Evolutionary conservation across 2,113 vertebrate genomes (phyloP), one percentile per base, ranked within the genome.

Genomic region (Zootoca vivipara): DNA sequence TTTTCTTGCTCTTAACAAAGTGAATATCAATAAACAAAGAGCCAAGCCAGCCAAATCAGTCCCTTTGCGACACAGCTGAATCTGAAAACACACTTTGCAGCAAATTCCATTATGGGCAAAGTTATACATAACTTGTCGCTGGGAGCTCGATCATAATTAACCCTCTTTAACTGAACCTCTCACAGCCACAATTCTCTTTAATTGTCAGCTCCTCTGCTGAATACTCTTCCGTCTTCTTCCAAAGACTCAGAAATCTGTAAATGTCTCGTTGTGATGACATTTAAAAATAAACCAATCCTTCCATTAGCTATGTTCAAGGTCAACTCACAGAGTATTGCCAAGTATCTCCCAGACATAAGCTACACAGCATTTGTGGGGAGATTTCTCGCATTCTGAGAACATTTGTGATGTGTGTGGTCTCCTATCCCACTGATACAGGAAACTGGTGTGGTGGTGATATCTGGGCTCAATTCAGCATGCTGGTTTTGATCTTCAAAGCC

Each of bases 1-100:
- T 88, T 88, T 82, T 65, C 87, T 67, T 82, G 40, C 81, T 75
- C 72, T 83, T 88, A 83, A 88, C 87, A 82, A 87, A 88, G 87
- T 88, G 73, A 88, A 75, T 88, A 88, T 88, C 79, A 88, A 65
- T 88, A 82, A 88, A 82, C 79, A 77, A 67, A 88, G 56, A 67
- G 72, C 80, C 30, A 65, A 77, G 70, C 70, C 56, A 65, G 70
- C 69, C 86, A 87, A 65, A 74, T 82, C 56, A 82, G 80, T 65
- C 79, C 86, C 70, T 82, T 26, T 75, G 69, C 70, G 42, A 33
- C 20, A n/a, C 33, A 82, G 70, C 69, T 46, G 40, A 52, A 22
- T 67, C 75, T 86, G 56, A 65, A 82, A 87, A 82, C 5, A 42
- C 70, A 72, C 33, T 81, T 80, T 70, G 78, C 52, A 7, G 67